These are phyloP conservation scores for Bergia puertoricense DNA, from an alignment of 92 coral and sea anemone genomes.

Conservation along the genomic window DNA sequence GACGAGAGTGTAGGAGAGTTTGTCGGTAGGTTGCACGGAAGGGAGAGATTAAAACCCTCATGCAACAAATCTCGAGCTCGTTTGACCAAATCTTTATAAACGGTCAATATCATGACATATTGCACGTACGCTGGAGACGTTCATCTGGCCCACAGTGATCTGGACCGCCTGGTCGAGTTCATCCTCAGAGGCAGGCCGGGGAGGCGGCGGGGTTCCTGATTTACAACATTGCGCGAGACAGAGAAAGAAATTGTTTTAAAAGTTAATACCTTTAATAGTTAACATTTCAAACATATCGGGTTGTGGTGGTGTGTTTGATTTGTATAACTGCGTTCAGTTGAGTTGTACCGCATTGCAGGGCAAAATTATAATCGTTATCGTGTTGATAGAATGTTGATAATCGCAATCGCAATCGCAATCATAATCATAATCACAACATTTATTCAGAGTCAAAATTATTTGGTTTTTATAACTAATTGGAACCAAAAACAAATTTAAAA, in stretches of 20 bases:
- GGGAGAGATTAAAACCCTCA: not conserved
- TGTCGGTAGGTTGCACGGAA: too few relatives aligned
- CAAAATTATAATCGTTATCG: too few relatives aligned
- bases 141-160: slow-evolving; percentile 20
- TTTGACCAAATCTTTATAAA: not conserved
- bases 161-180: slow-evolving; percentile 28
- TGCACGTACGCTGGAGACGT: slow-evolving; percentile 4
- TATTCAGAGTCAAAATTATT: too few relatives aligned
- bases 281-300: not conserved
- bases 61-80: not conserved
- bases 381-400: too few relatives aligned
- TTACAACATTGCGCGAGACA: not conserved
- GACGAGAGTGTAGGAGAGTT: not conserved
- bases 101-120: not conserved
- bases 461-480: too few relatives aligned
- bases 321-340: too few relatives aligned
- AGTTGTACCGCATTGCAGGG: too few relatives aligned
- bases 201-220: slow-evolving; percentile 17
- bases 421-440: too few relatives aligned
- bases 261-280: not conserved
- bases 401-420: too few relatives aligned
- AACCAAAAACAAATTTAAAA: too few relatives aligned
- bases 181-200: slow-evolving; percentile 29
- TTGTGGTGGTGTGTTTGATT: not conserved
- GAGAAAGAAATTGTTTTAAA: not conserved